Percentiles rank a stretch among this genome's conserved stretches.
phyloP scores from a whole-genome alignment of 2,797 vertebrate species.

The Sebastes wilsoni region DNA sequence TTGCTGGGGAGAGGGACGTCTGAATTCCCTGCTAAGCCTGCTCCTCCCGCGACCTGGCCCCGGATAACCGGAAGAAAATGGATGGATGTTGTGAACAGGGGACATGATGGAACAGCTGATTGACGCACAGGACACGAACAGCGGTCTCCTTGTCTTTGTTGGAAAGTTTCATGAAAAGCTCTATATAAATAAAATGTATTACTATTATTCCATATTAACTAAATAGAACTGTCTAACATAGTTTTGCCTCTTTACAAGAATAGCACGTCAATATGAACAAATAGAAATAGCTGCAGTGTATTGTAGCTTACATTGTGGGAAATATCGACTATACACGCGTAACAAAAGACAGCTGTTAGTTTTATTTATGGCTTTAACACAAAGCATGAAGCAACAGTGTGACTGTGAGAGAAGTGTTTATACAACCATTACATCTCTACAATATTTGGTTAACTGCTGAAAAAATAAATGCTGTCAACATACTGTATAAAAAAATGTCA shows the following conservation, averaged over 20 bases:
- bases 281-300: neutral
- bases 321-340: neutral
- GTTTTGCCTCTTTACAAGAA: neutral
- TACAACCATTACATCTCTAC: slow-evolving; percentile 15
- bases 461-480: slow-evolving; percentile 24
- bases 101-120: no score
- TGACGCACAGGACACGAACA: no score
- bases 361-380: slow-evolving; percentile 62
- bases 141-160: no score
- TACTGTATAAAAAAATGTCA: slow-evolving; percentile 15
- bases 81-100: no score
- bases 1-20: no score
- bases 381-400: slow-evolving; percentile 42
- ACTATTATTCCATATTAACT: neutral
- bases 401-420: slow-evolving; percentile 8
- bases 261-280: neutral
- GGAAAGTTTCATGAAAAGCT: no score
- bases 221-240: neutral
- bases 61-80: no score
- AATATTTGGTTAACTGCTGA: slow-evolving; percentile 23
- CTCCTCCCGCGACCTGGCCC: no score
- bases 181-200: no score
- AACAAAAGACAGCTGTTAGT: slow-evolving; percentile 22
- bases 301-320: neutral
- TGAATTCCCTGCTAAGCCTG: no score